Percentiles rank a stretch among this genome's conserved stretches.
phyloP scores from a whole-genome alignment of 2,113 vertebrate species.

The Marmota monax region DNA sequence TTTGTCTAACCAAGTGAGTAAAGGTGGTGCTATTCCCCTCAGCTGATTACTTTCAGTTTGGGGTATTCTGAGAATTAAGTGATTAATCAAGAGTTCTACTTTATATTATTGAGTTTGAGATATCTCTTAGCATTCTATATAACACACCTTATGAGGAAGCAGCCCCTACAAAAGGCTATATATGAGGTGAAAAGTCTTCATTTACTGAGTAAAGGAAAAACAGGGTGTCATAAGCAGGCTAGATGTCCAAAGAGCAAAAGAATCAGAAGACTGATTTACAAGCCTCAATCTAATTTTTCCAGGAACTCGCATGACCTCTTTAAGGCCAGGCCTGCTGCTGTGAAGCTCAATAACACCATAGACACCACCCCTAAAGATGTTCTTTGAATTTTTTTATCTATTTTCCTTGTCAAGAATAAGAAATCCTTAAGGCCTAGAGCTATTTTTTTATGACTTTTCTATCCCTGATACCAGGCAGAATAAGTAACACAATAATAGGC shows the following conservation, averaged over 20 bases:
- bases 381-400: not conserved
- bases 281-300: not conserved
- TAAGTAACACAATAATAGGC: not conserved
- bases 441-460: conserved; percentile 8
- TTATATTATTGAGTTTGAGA: not conserved
- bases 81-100: not conserved
- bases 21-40: not conserved
- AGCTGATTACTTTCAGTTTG: not conserved
- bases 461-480: not conserved
- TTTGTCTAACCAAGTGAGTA: not conserved
- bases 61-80: not conserved
- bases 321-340: not conserved
- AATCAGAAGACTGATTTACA: not conserved
- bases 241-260: not conserved
- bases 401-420: not conserved
- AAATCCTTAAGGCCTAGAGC: not conserved
- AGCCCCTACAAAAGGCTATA: not conserved
- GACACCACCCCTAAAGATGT: not conserved
- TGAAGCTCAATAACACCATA: not conserved
- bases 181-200: not conserved
- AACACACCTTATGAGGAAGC: not conserved
- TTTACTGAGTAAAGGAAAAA: not conserved
- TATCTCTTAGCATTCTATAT: not conserved
- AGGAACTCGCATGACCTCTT: not conserved
- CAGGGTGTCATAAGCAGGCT: not conserved